Conservation (phyloP, 2,888 invertebrate genomes). For the Dinocampus coccinellae region DNA sequence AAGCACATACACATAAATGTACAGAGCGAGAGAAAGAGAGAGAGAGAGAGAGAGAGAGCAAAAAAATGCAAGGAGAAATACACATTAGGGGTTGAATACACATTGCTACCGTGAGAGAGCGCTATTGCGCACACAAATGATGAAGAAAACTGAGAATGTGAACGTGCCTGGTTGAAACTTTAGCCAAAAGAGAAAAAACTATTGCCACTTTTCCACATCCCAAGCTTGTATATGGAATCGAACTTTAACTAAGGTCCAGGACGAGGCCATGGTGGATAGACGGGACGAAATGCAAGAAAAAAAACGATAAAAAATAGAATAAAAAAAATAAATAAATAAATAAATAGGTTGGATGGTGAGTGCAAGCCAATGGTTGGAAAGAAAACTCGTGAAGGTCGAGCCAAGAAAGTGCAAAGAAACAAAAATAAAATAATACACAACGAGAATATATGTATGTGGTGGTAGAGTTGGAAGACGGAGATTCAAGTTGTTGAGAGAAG, state of each 20-base stretch:
- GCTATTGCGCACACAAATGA: slow-evolving; percentile 31
- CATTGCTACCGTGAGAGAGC: slow-evolving; percentile 4
- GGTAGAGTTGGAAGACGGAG: background rate
- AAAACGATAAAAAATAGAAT: background rate
- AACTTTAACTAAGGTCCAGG: slow-evolving; percentile 38
- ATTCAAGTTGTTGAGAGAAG: background rate
- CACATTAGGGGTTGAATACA: background rate
- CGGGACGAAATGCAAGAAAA: background rate
- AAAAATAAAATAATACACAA: background rate
- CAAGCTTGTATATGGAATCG: slow-evolving; percentile 37
- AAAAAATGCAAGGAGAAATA: background rate
- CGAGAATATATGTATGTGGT: background rate
- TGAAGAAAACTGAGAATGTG: slow-evolving; percentile 18
- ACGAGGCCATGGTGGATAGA: slow-evolving; percentile 2
- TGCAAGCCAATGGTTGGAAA: background rate
- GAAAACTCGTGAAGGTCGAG: background rate
- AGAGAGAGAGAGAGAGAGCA: background rate
- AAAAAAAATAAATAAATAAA: background rate
- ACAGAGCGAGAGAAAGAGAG: background rate
- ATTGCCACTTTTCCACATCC: slow-evolving; percentile 41
- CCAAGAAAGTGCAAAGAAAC: background rate
- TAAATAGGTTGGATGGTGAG: background rate
- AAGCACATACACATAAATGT: slow-evolving; percentile 7
- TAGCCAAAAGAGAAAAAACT: slow-evolving; percentile 31
- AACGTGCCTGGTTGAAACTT: slow-evolving; percentile 39